Evolutionary conservation across 2,888 invertebrate genomes (phyloP).

Genomic region (Colostygia pectinataria): DNA sequence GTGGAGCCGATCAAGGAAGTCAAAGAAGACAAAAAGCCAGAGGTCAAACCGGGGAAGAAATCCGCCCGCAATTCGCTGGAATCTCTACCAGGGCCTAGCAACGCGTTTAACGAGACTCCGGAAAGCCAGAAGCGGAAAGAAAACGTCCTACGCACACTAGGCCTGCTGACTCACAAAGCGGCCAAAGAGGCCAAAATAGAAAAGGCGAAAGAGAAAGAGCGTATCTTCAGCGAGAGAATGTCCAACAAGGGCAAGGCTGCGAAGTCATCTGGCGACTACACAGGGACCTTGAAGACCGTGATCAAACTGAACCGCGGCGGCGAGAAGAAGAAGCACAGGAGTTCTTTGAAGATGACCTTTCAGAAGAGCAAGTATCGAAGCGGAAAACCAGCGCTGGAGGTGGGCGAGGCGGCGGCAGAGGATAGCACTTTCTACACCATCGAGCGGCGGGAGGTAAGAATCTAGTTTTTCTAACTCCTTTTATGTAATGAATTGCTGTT

Average conservation of each 20-base stretch:
- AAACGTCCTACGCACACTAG: slow-evolving; percentile 88
- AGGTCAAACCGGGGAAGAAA: slow-evolving; percentile 46
- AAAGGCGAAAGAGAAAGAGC: slow-evolving; percentile 77
- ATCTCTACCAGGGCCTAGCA: slow-evolving; percentile 66
- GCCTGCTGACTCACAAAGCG: slow-evolving; percentile 88
- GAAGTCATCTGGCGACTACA: slow-evolving; percentile 82
- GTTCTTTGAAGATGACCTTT: slow-evolving; percentile 90
- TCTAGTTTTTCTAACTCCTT: not conserved
- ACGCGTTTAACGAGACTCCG: slow-evolving; percentile 77
- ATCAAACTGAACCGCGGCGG: slow-evolving; percentile 88
- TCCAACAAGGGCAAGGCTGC: slow-evolving; percentile 57
- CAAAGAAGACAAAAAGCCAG: slow-evolving; percentile 32
- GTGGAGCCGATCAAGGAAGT: slow-evolving; percentile 30
- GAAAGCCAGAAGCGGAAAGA: slow-evolving; percentile 88
- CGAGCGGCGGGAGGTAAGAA: slow-evolving; percentile 83
- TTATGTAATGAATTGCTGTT: too few relatives aligned
- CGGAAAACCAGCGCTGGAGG: slow-evolving; percentile 76
- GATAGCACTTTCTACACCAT: slow-evolving; percentile 86
- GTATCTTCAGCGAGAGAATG: slow-evolving; percentile 57
- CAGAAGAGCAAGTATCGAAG: slow-evolving; percentile 86
- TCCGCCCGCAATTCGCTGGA: slow-evolving; percentile 60
- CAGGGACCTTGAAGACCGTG: slow-evolving; percentile 92
- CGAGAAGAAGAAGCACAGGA: slow-evolving; percentile 85
- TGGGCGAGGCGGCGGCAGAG: slow-evolving; percentile 59
- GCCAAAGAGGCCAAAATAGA: slow-evolving; percentile 87